phyloP scores from a whole-genome alignment of 1,140 invertebrate genomes.

The Eueides isabella region DNA sequence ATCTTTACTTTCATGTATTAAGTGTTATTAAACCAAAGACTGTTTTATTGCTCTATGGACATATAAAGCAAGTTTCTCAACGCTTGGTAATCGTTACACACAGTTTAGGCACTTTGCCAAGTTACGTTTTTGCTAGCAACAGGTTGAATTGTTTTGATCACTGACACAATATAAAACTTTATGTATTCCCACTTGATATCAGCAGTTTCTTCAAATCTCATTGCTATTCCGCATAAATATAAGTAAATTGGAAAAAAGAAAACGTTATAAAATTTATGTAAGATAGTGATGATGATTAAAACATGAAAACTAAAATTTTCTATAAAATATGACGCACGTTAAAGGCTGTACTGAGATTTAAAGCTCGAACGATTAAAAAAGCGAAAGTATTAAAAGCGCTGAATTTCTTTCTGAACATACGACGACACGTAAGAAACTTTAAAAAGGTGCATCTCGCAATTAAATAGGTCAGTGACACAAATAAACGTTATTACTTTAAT shows the following conservation, averaged over 20 bases:
- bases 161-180: constrained; percentile 10
- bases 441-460: constrained; percentile 19
- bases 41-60: neutral
- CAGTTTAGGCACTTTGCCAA: constrained; percentile 29
- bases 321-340: neutral
- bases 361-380: constrained; percentile 8
- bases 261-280: neutral
- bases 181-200: neutral
- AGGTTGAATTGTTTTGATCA: constrained; percentile 29
- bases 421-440: constrained; percentile 23
- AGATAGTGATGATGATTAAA: neutral
- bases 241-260: neutral
- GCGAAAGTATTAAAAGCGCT: neutral
- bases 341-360: neutral
- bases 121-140: constrained; percentile 22
- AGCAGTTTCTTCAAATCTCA: neutral
- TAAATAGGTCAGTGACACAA: constrained; percentile 21
- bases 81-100: constrained; percentile 9
- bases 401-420: neutral
- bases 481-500: constrained; percentile 15
- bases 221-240: neutral
- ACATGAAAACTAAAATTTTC: neutral
- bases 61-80: constrained; percentile 4
- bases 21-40: neutral
- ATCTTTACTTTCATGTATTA: too few relatives aligned